phyloP scores from a whole-genome alignment of 2,797 vertebrate genomes.

The Pseudomugil gertrudae region DNA sequence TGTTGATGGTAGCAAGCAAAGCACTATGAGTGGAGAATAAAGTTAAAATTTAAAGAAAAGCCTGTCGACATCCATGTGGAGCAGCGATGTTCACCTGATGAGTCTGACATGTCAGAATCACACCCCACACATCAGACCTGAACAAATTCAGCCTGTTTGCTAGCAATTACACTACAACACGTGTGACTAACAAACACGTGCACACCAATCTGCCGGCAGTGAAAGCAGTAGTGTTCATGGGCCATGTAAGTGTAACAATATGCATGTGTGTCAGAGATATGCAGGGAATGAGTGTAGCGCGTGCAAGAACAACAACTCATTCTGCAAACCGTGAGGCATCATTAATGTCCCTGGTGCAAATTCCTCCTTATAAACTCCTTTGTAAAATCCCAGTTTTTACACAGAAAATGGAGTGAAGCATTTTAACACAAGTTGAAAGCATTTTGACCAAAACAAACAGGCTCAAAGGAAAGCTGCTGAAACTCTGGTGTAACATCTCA shows the following conservation, averaged over 20 bases:
- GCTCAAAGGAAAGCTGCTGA: constrained; percentile 4
- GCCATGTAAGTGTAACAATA: constrained; percentile 12
- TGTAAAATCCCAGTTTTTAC: constrained; percentile 49
- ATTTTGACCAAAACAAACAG: constrained; percentile 26
- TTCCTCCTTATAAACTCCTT: constrained; percentile 41
- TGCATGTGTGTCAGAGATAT: constrained; percentile 17
- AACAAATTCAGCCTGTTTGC: constrained; percentile 47
- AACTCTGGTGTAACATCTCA: not conserved
- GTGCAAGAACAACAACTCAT: constrained; percentile 48
- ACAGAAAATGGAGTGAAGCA: constrained; percentile 40
- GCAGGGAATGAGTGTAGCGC: constrained; percentile 24
- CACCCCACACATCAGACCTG: constrained; percentile 45
- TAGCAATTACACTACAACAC: not conserved
- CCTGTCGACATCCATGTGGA: too few relatives aligned
- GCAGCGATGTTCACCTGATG: constrained; percentile 1
- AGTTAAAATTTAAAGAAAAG: too few relatives aligned
- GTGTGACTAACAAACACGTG: constrained; percentile 15
- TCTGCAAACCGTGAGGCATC: constrained; percentile 40
- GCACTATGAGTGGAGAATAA: too few relatives aligned
- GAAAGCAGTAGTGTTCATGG: constrained; percentile 21
- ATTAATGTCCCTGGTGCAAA: constrained; percentile 40
- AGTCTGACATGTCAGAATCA: constrained; percentile 36
- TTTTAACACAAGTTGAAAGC: constrained; percentile 52
- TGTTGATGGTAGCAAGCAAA: too few relatives aligned
- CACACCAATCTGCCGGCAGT: constrained; percentile 8